These are phyloP conservation scores for Pyrgus malvae DNA, from an alignment of 2,888 invertebrate species.

Conservation along the genomic window DNA sequence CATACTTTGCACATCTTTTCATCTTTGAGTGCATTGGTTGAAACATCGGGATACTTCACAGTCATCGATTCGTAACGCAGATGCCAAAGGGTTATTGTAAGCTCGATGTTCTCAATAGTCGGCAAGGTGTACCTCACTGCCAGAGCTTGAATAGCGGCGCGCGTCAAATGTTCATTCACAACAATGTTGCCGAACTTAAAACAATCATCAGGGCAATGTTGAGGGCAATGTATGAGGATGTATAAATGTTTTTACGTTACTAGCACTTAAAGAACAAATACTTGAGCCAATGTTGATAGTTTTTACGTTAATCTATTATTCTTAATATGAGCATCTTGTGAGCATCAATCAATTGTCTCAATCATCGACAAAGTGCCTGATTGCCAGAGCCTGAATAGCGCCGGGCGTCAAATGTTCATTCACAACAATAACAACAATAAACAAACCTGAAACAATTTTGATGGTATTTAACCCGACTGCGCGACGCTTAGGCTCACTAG, in stretches of 20 bases:
- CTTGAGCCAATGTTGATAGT: no score
- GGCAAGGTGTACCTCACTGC: constrained; percentile 64
- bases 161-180: constrained; percentile 41
- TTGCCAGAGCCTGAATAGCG: constrained; percentile 49
- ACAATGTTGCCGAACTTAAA: constrained; percentile 33
- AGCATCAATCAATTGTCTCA: constrained; percentile 61
- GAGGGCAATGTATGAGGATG: no score
- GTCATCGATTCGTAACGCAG: constrained; percentile 52
- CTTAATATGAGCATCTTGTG: no score
- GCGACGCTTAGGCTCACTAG: no score
- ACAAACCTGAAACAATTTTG: not conserved
- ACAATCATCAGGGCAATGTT: constrained; percentile 13
- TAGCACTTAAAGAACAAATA: no score
- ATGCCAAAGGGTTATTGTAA: constrained; percentile 69
- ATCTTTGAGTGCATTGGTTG: not conserved
- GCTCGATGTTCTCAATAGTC: constrained; percentile 56
- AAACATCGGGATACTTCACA: constrained; percentile 9
- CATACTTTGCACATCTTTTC: not conserved
- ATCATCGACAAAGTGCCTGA: constrained; percentile 60
- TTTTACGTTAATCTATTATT: no score
- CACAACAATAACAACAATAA: no score
- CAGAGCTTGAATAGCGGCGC: constrained; percentile 52
- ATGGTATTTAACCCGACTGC: no score
- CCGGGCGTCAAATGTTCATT: constrained; percentile 47
- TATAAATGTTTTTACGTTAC: no score